Percentiles rank a stretch among this genome's conserved stretches.
Conservation (phyloP, 2,797 vertebrate genomes). For the Nasua narica region DNA sequence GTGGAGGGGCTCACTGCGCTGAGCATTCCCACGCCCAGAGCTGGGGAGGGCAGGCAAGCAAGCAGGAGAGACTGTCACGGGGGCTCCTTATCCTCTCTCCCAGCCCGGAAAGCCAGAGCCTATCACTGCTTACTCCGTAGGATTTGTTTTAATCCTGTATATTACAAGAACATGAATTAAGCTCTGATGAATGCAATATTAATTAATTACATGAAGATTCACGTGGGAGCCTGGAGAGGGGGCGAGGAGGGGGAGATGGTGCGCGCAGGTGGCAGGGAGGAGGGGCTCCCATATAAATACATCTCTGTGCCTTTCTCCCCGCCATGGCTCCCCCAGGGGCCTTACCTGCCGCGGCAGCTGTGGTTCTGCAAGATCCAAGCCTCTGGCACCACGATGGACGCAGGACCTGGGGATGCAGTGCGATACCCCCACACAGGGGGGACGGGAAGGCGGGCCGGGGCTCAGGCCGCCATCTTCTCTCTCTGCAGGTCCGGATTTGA, state of each 20-base stretch:
- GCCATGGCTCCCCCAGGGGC: fast-evolving
- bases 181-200: slow-evolving; percentile 75
- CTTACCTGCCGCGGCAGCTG: slow-evolving; percentile 43
- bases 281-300: background rate
- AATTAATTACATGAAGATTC: slow-evolving; percentile 78
- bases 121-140: slow-evolving; percentile 23
- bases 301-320: slow-evolving; percentile 1
- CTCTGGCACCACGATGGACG: background rate
- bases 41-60: background rate
- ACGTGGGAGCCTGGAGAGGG: background rate
- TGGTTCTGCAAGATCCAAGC: background rate
- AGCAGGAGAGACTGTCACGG: background rate
- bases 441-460: background rate
- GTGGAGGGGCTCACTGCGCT: background rate
- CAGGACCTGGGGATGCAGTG: too few relatives aligned
- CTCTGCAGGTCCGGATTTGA: background rate
- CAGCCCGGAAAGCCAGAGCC: background rate
- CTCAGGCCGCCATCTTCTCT: slow-evolving; percentile 71
- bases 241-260: background rate
- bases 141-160: slow-evolving; percentile 30
- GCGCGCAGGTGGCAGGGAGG: slow-evolving; percentile 28
- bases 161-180: slow-evolving; percentile 79
- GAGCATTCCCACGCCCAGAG: fast-evolving
- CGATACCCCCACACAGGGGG: background rate
- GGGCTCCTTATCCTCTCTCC: slow-evolving; percentile 61